Conservation (phyloP, 30 jellyfish, hydroid and myxozoan species). For the Rhopilema esculentum region DNA sequence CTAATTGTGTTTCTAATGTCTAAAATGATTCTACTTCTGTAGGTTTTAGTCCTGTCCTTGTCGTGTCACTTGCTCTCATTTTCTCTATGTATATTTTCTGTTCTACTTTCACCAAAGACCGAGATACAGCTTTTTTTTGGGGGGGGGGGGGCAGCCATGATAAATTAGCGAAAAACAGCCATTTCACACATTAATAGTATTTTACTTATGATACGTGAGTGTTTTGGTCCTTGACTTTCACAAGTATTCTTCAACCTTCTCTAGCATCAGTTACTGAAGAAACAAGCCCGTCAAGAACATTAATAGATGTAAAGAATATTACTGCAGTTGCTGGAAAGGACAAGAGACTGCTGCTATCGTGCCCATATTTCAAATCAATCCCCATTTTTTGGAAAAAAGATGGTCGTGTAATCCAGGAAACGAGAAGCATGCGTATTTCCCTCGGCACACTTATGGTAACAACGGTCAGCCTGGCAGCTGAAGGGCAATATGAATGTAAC, state of each 20-base stretch:
- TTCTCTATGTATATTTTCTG: too few relatives aligned
- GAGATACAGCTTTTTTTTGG: too few relatives aligned
- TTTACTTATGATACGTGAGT: too few relatives aligned
- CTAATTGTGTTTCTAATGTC: too few relatives aligned
- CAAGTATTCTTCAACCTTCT: not conserved
- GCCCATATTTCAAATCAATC: conserved; percentile 32
- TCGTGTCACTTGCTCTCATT: too few relatives aligned
- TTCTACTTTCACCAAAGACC: too few relatives aligned
- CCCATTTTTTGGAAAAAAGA: conserved; percentile 50
- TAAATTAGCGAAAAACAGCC: too few relatives aligned
- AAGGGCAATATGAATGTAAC: conserved; percentile 43
- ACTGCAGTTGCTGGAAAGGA: conserved; percentile 68
- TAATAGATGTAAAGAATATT: conserved; percentile 18
- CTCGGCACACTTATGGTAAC: conserved; percentile 33
- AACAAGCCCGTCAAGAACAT: not conserved
- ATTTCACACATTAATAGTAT: too few relatives aligned
- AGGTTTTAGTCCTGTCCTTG: too few relatives aligned
- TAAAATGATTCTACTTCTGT: too few relatives aligned
- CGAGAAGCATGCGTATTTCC: conserved; percentile 6
- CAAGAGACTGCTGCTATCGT: conserved; percentile 47
- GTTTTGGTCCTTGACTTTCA: not conserved
- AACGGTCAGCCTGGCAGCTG: conserved; percentile 13
- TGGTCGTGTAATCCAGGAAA: not conserved
- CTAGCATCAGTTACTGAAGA: not conserved
- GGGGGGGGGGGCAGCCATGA: too few relatives aligned